Conservation (phyloP, 1,140 invertebrate species). For the Macrobrachium nipponense region DNA sequence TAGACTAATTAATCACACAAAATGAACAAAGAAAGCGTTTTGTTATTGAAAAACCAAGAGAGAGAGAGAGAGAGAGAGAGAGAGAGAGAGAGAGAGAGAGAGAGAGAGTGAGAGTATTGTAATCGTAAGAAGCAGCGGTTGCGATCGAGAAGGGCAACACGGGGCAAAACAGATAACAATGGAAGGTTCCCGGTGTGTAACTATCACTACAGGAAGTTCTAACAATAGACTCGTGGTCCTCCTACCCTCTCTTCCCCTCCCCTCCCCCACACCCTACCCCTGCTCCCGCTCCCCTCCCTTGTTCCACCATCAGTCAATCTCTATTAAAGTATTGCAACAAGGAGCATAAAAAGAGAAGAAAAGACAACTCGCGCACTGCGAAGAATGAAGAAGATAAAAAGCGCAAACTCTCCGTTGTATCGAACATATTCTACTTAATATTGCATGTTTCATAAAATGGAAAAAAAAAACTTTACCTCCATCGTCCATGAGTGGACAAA, state of each 20-base stretch:
- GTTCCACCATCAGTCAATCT: not conserved
- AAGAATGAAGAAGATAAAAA: no score
- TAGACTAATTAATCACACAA: not conserved
- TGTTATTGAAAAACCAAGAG: not conserved
- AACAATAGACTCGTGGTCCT: not conserved
- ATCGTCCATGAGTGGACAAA: no score
- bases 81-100: not conserved
- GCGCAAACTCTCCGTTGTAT: no score
- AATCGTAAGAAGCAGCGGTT: not conserved
- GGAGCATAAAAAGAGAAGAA: no score
- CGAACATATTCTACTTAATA: no score
- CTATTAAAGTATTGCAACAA: not conserved
- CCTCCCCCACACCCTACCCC: no score
- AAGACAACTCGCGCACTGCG: no score
- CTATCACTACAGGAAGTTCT: not conserved
- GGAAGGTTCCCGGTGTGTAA: not conserved
- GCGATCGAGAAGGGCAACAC: no score
- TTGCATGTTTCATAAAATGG: no score
- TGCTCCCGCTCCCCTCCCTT: not conserved
- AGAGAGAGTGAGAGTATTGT: not conserved
- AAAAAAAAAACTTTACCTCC: no score
- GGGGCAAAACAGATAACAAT: no score
- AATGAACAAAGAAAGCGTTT: no score
- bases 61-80: constrained; percentile 14
- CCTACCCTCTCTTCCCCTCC: constrained; percentile 11